phyloP scores from a whole-genome alignment of 2,888 invertebrate genomes.

The Eristalis tenax region DNA sequence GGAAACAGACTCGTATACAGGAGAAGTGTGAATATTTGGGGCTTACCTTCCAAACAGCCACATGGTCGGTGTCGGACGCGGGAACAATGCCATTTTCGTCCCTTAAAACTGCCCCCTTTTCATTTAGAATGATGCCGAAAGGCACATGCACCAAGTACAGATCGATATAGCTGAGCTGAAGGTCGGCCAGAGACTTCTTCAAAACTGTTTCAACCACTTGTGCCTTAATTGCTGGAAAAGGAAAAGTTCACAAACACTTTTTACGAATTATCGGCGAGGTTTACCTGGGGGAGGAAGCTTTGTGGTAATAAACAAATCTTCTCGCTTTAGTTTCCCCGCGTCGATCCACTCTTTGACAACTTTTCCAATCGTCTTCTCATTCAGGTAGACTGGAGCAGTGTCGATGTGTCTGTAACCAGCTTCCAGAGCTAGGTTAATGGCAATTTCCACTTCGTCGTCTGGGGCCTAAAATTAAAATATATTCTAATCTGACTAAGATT shows the following conservation, averaged over 20 bases:
- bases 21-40: not conserved
- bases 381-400: constrained; percentile 89
- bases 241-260: not conserved
- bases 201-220: constrained; percentile 86
- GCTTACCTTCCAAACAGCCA: constrained; percentile 88
- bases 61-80: constrained; percentile 86
- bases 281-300: constrained; percentile 87
- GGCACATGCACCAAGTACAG: constrained; percentile 91
- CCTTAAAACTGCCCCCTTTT: constrained; percentile 84
- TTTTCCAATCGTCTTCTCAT: constrained; percentile 89
- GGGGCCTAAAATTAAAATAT: constrained; percentile 82
- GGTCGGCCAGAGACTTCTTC: constrained; percentile 85
- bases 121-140: constrained; percentile 85
- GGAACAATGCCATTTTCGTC: constrained; percentile 86
- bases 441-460: constrained; percentile 85
- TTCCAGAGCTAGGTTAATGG: constrained; percentile 87
- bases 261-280: not conserved
- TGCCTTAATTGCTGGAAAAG: constrained; percentile 83
- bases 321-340: constrained; percentile 86
- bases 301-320: constrained; percentile 92
- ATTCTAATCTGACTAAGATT: not conserved
- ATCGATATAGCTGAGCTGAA: constrained; percentile 91
- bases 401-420: constrained; percentile 93
- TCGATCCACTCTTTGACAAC: constrained; percentile 88
- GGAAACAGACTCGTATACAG: constrained; percentile 7